Conservation (phyloP, 2,797 vertebrate species). For the Peromyscus nudipes region DNA sequence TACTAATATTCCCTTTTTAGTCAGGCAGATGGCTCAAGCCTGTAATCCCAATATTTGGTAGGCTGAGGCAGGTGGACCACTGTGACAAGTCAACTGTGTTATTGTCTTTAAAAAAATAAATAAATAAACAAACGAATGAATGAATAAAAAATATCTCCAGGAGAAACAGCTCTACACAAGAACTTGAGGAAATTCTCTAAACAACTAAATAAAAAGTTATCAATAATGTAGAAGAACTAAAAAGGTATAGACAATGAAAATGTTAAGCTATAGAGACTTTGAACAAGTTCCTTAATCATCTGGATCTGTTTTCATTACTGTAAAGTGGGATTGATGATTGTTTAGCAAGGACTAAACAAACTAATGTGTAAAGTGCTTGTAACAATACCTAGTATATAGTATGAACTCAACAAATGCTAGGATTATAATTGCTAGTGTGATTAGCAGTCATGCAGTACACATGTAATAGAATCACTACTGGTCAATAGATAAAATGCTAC, state of each 20-base stretch:
- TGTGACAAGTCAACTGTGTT: not conserved
- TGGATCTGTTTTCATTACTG: not conserved
- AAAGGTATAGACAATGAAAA: not conserved
- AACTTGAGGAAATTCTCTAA: not conserved
- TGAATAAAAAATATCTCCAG: not conserved
- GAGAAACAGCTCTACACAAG: not conserved
- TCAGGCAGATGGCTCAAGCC: not conserved
- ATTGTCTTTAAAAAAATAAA: not conserved
- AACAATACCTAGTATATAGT: not conserved
- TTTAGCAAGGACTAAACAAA: not conserved
- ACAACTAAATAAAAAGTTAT: not conserved
- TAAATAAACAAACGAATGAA: not conserved
- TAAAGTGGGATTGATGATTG: not conserved
- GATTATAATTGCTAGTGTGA: rapidly evolving
- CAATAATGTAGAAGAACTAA: not conserved
- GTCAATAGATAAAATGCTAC: not conserved
- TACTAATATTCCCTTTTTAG: not conserved
- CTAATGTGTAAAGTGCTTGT: not conserved
- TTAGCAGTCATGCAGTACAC: not conserved
- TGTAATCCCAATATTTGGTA: not conserved
- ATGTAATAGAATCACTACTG: not conserved
- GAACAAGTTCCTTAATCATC: not conserved
- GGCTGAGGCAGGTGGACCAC: not conserved
- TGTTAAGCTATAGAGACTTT: not conserved
- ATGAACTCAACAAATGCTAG: not conserved